Evolutionary conservation across 2,797 vertebrate species (phyloP), one percentile per base, ranked within the genome.

Genomic region (Centroberyx gerrardi): DNA sequence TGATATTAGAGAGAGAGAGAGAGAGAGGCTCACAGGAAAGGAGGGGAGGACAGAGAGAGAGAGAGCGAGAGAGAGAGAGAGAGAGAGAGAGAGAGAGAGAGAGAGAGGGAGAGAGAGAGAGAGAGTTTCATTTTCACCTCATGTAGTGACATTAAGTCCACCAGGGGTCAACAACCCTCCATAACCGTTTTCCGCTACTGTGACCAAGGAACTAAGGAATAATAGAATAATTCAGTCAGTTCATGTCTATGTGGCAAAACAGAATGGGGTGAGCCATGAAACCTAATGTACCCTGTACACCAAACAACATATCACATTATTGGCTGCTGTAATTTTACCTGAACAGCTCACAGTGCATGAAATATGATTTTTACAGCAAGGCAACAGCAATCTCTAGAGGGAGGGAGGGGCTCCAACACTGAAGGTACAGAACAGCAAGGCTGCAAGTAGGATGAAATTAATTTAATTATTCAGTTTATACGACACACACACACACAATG

Each of bases 41-140:
- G 22, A 22, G 22, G 22, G 22, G 22, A 22, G 22, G 22, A 22
- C 22, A 22, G 22, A 22, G 22, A 22, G 22, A 22, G 15, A 38
- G 40, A 18, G 40, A 31, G 36, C 17, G 28, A n/a, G 15, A 2
- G 3, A 0, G 28, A 17, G 54, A 15, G 7, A 8, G 15, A 17
- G 15, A 38, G 40, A 18, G 40, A 31, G 36, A 28, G 28, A n/a
- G 15, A 2, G 3, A 0, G 28, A 17, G 54, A 15, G 7, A 8
- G 15, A 17, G 14, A 9, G 8, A 5, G 29, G 15, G 15, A 8
- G 55, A 14, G 22, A 38, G 40, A 33, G 44, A 18, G 60, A 63
- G 8, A 55, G 28, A 52, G 14, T 22, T 74, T 64, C 53, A 59
- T 78, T 73, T 72, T 62, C 52, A 65, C 29, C 52, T 71, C 65